Evolutionary conservation across 1,140 invertebrate genomes (phyloP).

Genomic region (Drosophila sp.): DNA sequence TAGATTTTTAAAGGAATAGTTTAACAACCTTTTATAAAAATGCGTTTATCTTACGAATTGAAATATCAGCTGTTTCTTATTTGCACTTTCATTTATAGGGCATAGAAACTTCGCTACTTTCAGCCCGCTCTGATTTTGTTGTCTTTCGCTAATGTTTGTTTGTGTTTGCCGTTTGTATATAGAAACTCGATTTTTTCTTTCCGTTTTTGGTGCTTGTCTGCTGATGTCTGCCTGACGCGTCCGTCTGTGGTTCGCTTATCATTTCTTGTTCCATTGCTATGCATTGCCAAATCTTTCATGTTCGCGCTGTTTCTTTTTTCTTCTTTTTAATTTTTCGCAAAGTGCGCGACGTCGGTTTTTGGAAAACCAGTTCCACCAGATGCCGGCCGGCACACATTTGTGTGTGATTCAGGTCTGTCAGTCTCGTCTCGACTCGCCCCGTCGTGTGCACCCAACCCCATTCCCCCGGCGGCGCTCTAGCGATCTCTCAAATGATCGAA

Average conservation of each 20-base stretch:
- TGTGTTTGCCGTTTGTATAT: constrained; percentile 27
- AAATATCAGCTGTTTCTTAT: no score
- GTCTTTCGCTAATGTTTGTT: constrained; percentile 16
- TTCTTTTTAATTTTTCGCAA: constrained; percentile 48
- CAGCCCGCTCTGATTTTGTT: constrained; percentile 2
- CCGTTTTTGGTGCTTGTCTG: constrained; percentile 14
- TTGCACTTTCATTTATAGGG: constrained; percentile 15
- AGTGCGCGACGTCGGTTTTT: constrained; percentile 42
- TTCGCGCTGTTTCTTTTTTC: constrained; percentile 35
- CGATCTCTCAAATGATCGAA: constrained; percentile 12
- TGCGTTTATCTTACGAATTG: no score
- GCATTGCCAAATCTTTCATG: constrained; percentile 63
- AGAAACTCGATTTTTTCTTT: constrained; percentile 58
- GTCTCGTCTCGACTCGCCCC: constrained; percentile 10
- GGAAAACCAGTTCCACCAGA: constrained; percentile 77
- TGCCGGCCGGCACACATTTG: constrained; percentile 74
- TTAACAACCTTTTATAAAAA: no score
- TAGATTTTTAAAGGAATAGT: no score
- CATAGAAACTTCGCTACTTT: constrained; percentile 21
- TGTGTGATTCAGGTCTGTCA: constrained; percentile 42
- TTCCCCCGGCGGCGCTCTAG: neutral
- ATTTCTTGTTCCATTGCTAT: constrained; percentile 52
- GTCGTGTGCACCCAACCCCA: neutral
- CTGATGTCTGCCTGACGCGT: constrained; percentile 8
- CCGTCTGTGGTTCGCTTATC: constrained; percentile 62